phyloP scores from a whole-genome alignment of 92 coral and sea anemone species.

The Zoanthus sansibaricus region DNA sequence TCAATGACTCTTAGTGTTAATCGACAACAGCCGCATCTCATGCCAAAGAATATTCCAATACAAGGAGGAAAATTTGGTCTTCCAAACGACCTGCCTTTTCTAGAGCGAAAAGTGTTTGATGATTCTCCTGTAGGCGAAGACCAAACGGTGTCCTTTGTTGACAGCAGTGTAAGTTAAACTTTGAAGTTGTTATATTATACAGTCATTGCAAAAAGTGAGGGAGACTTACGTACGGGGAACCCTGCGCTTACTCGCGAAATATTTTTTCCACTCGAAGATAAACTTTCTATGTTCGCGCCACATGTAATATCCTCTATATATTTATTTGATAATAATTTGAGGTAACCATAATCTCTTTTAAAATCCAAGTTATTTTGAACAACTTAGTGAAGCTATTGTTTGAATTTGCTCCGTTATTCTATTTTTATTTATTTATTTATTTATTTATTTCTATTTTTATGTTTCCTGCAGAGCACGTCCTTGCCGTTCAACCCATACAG shows the following conservation, averaged over 20 bases:
- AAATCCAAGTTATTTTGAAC: too few relatives aligned
- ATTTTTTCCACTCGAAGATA: too few relatives aligned
- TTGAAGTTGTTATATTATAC: not conserved
- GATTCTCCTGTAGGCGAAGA: not conserved
- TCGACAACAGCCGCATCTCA: constrained; percentile 28
- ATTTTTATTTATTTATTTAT: not conserved
- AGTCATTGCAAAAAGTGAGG: not conserved
- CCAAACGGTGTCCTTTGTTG: constrained; percentile 9
- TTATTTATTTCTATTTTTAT: not conserved
- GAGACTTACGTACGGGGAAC: too few relatives aligned
- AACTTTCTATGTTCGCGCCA: too few relatives aligned
- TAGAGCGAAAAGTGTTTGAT: not conserved
- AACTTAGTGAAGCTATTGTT: too few relatives aligned
- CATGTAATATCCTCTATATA: too few relatives aligned
- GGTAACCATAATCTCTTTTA: too few relatives aligned
- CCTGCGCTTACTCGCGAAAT: too few relatives aligned
- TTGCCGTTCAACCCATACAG: constrained; percentile 38
- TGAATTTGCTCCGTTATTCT: too few relatives aligned
- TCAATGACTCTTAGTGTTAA: constrained; percentile 33
- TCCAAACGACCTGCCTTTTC: constrained; percentile 19
- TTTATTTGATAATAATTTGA: too few relatives aligned
- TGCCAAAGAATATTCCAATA: constrained; percentile 15
- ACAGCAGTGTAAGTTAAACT: constrained; percentile 29
- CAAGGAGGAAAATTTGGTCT: constrained; percentile 35
- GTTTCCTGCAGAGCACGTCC: constrained; percentile 19